These are phyloP conservation scores for Isaurus tuberculatus DNA, from an alignment of 92 coral and sea anemone genomes.

Conservation along the genomic window DNA sequence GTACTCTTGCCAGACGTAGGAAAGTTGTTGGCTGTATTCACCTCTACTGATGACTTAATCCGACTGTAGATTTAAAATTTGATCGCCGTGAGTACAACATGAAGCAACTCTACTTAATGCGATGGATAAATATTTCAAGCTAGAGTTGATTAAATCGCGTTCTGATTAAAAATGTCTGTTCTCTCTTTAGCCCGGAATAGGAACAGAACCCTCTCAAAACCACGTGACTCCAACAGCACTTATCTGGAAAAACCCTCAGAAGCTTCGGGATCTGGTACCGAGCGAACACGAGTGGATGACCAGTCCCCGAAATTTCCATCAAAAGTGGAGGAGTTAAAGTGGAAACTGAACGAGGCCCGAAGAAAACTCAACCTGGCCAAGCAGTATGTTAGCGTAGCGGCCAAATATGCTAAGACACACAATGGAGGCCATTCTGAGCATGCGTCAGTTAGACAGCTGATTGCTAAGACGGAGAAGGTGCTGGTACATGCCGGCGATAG, in stretches of 20 bases:
- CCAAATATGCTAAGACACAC: slow-evolving; percentile 58
- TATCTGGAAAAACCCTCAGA: slow-evolving; percentile 51
- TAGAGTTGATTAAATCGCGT: no score
- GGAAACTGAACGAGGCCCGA: slow-evolving; percentile 91
- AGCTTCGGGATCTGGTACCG: slow-evolving; percentile 54
- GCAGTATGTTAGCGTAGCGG: slow-evolving; percentile 80
- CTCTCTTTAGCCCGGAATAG: background rate
- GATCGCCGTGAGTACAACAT: no score
- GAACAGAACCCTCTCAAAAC: background rate
- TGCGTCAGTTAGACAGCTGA: slow-evolving; percentile 74
- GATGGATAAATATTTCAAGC: no score
- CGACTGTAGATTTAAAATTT: no score
- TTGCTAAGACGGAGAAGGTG: slow-evolving; percentile 79
- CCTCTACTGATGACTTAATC: no score
- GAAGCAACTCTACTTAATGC: no score
- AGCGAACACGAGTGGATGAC: slow-evolving; percentile 38
- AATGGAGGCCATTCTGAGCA: slow-evolving; percentile 62
- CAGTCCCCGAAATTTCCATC: slow-evolving; percentile 68
- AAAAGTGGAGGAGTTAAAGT: slow-evolving; percentile 75
- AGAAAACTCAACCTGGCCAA: slow-evolving; percentile 83
- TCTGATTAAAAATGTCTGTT: background rate
- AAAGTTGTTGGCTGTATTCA: no score
- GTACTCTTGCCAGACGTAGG: no score
- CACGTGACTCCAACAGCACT: slow-evolving; percentile 61
- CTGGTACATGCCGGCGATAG: slow-evolving; percentile 89